phyloP scores from a whole-genome alignment of 2,797 vertebrate species.

The Hozukius guyotensis region DNA sequence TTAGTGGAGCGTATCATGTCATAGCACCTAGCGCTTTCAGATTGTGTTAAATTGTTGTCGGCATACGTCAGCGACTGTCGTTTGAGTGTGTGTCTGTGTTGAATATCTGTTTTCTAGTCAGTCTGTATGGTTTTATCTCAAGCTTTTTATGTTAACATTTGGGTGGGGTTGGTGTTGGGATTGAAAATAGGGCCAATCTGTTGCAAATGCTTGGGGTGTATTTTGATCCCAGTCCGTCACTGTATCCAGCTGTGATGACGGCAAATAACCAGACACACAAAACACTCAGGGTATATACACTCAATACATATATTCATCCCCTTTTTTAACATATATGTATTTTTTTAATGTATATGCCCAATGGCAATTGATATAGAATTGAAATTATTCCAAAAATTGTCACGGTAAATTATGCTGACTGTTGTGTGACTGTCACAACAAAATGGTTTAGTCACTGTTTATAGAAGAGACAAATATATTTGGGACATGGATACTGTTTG shows the following conservation, averaged over 20 bases:
- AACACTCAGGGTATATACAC: neutral
- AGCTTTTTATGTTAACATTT: neutral
- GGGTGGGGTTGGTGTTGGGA: neutral
- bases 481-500: neutral
- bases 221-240: neutral
- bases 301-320: neutral
- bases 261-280: neutral
- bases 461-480: neutral
- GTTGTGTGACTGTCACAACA: neutral
- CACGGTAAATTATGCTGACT: neutral
- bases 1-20: neutral
- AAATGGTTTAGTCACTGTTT: neutral
- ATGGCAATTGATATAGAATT: neutral
- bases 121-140: neutral
- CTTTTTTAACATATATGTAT: neutral
- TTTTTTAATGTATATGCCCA: neutral
- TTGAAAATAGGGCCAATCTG: neutral
- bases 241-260: neutral
- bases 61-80: neutral
- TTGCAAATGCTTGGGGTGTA: neutral
- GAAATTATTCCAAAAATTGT: neutral
- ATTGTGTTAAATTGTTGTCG: neutral
- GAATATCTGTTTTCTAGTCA: neutral
- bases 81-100: neutral
- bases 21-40: neutral